A percentile compares a stretch with the other conserved stretches of the same genome.
Conservation (phyloP, 2,113 vertebrate genomes). For the Phycodurus eques region DNA sequence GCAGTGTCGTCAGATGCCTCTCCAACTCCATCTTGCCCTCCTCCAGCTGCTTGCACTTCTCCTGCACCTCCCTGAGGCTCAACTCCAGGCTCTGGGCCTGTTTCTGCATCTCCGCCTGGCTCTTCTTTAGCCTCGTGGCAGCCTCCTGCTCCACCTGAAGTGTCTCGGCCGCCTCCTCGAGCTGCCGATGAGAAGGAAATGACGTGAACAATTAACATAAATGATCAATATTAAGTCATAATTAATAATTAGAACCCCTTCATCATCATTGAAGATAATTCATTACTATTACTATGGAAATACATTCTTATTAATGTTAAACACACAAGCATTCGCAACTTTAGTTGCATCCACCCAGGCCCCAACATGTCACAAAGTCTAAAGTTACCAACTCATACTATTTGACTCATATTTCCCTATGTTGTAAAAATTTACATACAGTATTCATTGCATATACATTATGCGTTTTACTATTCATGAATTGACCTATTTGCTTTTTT, state of each 20-base stretch:
- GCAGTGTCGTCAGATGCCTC: conserved; percentile 86
- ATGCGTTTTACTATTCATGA: no score
- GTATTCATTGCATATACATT: no score
- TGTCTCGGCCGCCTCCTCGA: conserved; percentile 83
- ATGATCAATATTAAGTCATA: background rate
- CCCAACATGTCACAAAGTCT: no score
- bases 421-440: no score
- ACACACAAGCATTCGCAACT: no score
- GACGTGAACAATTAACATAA: background rate
- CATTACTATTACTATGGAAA: no score
- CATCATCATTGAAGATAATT: background rate
- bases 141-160: conserved; percentile 85
- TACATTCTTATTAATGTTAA: no score
- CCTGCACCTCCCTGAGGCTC: conserved; percentile 85
- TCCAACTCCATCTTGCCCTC: conserved; percentile 84
- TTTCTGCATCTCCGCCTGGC: conserved; percentile 85
- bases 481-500: no score
- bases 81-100: conserved; percentile 87
- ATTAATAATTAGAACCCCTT: background rate
- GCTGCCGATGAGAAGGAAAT: conserved; percentile 58
- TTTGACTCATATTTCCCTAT: no score
- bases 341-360: no score
- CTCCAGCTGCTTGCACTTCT: conserved; percentile 85
- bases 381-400: no score
- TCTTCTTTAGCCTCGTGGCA: conserved; percentile 81